A percentile compares a stretch with the other conserved stretches of the same genome.
These are phyloP conservation scores for Procambarus clarkii DNA, from an alignment of 1,140 invertebrate species.

Conservation along the genomic window DNA sequence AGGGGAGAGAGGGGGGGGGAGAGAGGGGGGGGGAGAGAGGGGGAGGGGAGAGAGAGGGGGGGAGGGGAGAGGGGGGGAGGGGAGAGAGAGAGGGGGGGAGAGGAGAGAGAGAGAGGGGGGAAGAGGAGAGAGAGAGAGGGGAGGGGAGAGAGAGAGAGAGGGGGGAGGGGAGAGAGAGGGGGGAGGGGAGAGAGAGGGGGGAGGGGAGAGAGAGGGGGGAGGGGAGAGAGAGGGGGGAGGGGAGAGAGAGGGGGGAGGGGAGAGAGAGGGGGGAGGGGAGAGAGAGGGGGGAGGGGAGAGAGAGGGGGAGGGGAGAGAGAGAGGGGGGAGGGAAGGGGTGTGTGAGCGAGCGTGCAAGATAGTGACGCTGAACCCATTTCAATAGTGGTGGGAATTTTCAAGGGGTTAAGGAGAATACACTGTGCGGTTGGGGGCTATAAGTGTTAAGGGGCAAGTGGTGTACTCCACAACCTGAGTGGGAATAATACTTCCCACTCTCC, in stretches of 20 bases:
- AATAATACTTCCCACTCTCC: too few species aligned
- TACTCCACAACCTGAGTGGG: too few species aligned
- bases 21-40: background rate
- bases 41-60: background rate
- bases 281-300: background rate
- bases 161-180: background rate
- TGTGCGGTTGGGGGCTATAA: too few species aligned
- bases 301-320: background rate
- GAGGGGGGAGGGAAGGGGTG: too few species aligned
- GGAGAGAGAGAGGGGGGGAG: slow-evolving; percentile 7
- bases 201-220: background rate
- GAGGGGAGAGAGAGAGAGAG: background rate
- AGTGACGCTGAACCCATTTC: too few species aligned
- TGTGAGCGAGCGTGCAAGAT: background rate
- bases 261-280: background rate
- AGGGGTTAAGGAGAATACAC: too few species aligned
- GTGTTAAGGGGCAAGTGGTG: too few species aligned
- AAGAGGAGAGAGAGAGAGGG: background rate
- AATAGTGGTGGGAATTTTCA: too few species aligned
- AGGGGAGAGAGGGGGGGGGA: slow-evolving; percentile 3
- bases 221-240: background rate
- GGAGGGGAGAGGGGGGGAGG: background rate
- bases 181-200: background rate
- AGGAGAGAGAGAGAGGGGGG: background rate
- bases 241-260: slow-evolving; percentile 8